phyloP scores from a whole-genome alignment of 2,797 vertebrate species.

The Peromyscus eremicus region DNA sequence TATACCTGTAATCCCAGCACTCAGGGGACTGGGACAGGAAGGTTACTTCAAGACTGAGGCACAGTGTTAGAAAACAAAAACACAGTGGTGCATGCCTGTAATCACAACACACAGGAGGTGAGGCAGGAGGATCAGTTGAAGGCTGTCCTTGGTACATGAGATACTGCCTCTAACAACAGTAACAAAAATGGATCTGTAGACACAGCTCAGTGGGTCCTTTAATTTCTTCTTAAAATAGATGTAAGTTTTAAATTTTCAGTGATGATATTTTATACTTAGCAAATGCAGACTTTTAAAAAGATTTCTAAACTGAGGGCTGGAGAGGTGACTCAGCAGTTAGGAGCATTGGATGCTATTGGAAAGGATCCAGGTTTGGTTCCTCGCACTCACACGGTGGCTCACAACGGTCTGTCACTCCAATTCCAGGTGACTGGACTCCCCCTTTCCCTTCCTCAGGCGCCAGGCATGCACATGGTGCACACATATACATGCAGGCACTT shows the following conservation, averaged over 20 bases:
- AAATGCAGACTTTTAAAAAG: conserved; percentile 23
- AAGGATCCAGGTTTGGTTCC: background rate
- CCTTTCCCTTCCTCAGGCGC: background rate
- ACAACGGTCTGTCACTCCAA: background rate
- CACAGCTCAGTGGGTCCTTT: background rate
- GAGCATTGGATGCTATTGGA: background rate
- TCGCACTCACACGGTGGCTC: background rate
- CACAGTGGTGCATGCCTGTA: background rate
- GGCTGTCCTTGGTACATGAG: background rate
- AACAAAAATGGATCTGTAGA: background rate
- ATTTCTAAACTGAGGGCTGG: background rate
- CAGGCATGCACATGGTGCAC: background rate
- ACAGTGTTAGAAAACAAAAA: background rate
- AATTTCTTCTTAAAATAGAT: conserved; percentile 53
- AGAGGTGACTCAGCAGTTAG: background rate
- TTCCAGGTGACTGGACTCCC: background rate
- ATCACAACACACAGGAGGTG: background rate
- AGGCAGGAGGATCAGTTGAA: background rate
- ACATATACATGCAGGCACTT: background rate
- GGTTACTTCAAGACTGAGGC: background rate
- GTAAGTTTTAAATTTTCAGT: conserved; percentile 57
- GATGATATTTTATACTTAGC: conserved; percentile 30
- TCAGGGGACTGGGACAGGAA: background rate
- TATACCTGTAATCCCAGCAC: background rate
- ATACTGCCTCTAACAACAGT: background rate